A percentile compares a stretch with the other conserved stretches of the same genome.
Conservation (phyloP, 1,140 invertebrate species). For the Bombus confusus region DNA sequence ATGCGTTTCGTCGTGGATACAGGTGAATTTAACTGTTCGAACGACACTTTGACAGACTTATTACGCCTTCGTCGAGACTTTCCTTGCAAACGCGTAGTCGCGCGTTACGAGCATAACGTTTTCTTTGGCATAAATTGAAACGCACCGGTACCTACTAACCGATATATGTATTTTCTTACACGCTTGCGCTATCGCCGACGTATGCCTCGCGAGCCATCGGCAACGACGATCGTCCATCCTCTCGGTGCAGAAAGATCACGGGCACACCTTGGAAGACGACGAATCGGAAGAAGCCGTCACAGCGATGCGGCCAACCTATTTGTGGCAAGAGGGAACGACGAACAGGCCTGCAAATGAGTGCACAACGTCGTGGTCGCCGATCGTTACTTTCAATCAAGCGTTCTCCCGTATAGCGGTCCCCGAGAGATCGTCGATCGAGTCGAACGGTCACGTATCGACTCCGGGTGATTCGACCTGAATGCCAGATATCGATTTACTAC, state of each 20-base stretch:
- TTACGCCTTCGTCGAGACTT: background rate
- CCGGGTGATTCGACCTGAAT: constrained; percentile 67
- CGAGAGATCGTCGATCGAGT: constrained; percentile 38
- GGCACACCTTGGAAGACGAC: background rate
- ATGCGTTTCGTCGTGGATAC: background rate
- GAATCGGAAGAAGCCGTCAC: constrained; percentile 13
- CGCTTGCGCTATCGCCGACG: too few relatives aligned
- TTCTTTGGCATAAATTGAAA: too few relatives aligned
- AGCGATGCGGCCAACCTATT: background rate
- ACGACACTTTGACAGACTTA: too few relatives aligned
- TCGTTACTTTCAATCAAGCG: constrained; percentile 77
- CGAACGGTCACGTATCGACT: constrained; percentile 58
- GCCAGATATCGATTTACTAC: constrained; percentile 52
- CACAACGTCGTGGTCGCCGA: constrained; percentile 56
- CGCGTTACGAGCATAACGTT: too few relatives aligned
- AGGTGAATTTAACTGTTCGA: background rate
- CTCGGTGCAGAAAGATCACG: background rate
- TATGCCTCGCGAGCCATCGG: too few relatives aligned
- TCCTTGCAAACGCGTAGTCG: background rate
- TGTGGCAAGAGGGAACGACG: constrained; percentile 33
- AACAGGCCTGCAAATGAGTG: constrained; percentile 73
- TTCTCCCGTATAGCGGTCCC: constrained; percentile 37
- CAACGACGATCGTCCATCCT: too few relatives aligned
- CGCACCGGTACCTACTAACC: too few relatives aligned
- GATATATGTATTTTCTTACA: too few relatives aligned